A percentile compares a stretch with the other conserved stretches of the same genome.
These are phyloP conservation scores for Perognathus longimembris DNA, from an alignment of 2,113 vertebrate genomes.

Conservation along the genomic window DNA sequence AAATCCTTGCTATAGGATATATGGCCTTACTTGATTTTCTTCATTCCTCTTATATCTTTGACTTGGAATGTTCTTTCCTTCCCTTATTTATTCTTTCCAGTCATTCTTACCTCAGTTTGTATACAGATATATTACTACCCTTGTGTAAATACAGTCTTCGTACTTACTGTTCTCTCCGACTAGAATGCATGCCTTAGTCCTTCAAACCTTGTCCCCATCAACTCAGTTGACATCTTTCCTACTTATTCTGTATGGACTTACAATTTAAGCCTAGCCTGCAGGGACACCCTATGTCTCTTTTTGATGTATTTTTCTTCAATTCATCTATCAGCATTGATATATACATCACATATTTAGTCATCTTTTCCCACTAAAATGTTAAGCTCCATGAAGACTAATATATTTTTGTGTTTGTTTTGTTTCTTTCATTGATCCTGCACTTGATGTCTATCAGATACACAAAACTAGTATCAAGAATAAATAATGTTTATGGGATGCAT, in stretches of 20 bases:
- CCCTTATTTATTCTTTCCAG: background rate
- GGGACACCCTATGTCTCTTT: background rate
- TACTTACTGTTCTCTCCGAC: background rate
- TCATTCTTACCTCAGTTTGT: background rate
- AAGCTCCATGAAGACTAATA: background rate
- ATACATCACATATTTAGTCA: background rate
- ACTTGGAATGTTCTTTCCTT: background rate
- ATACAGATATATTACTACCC: background rate
- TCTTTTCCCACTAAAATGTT: background rate
- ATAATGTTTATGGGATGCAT: background rate
- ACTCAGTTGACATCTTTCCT: background rate
- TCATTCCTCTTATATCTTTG: background rate
- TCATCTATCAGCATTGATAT: background rate
- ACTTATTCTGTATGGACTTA: background rate
- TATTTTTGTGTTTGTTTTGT: background rate
- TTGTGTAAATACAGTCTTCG: background rate
- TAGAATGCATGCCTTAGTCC: background rate
- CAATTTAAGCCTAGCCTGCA: background rate
- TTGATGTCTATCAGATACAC: background rate
- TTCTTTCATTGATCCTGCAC: background rate
- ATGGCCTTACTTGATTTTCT: background rate
- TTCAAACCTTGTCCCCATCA: background rate
- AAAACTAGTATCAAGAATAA: constrained; percentile 1
- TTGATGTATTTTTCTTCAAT: background rate
- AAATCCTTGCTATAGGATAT: background rate